These are phyloP conservation scores for Polia nebulosa DNA, from an alignment of 2,888 invertebrate genomes.

Conservation along the genomic window DNA sequence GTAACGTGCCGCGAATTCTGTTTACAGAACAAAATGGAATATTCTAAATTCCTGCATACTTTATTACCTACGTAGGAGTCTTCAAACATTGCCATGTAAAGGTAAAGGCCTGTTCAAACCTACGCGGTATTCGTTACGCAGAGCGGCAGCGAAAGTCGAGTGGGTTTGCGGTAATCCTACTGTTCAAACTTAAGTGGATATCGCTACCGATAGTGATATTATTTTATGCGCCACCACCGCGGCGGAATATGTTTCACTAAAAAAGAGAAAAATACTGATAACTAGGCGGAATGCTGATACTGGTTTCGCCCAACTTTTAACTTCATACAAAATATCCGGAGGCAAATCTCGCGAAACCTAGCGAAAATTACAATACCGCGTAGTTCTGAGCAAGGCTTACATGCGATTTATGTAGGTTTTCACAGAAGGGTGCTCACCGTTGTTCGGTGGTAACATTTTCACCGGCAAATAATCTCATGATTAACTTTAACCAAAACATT, in stretches of 20 bases:
- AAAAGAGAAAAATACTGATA: background rate
- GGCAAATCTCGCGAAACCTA: no score
- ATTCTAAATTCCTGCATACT: slow-evolving; percentile 59
- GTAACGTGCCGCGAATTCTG: slow-evolving; percentile 47
- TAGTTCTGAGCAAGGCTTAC: no score
- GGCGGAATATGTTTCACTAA: background rate
- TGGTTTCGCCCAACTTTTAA: background rate
- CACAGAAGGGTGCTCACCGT: slow-evolving; percentile 42
- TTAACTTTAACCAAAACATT: slow-evolving; percentile 26
- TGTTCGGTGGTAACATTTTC: slow-evolving; percentile 19
- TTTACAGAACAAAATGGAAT: slow-evolving; percentile 54
- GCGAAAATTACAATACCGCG: no score
- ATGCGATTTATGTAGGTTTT: slow-evolving; percentile 25
- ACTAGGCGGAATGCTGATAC: background rate
- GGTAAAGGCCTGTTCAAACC: background rate
- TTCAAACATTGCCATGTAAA: slow-evolving; percentile 23
- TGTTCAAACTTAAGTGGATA: no score
- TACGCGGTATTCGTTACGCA: no score
- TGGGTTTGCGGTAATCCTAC: no score
- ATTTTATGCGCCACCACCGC: background rate
- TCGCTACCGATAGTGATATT: no score
- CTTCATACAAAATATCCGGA: no score
- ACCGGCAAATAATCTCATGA: slow-evolving; percentile 23
- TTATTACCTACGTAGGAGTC: slow-evolving; percentile 40
- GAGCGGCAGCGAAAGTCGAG: no score